Percentiles rank a stretch among this genome's conserved stretches.
Conservation (phyloP, 2,797 vertebrate species). For the Lacerta bilineata region DNA sequence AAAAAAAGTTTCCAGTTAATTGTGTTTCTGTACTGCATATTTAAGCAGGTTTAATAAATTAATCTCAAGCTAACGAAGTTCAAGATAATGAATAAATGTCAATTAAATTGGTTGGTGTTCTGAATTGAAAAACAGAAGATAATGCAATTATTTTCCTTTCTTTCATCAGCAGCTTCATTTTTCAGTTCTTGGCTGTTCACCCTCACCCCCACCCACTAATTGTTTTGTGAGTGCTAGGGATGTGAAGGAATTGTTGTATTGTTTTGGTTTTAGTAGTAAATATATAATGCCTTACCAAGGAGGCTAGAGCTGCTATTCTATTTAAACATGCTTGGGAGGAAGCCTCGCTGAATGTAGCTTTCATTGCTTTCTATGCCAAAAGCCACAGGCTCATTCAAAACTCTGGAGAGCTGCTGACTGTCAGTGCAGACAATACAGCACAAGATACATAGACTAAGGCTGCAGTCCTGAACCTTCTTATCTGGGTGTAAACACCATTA, state of each 20-base stretch:
- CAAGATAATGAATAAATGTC: constrained; percentile 21
- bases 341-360: too few species aligned
- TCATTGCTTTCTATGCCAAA: too few species aligned
- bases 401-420: too few species aligned
- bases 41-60: constrained; percentile 21
- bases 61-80: constrained; percentile 33
- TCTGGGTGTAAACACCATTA: too few species aligned
- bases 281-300: neutral
- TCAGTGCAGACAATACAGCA: too few species aligned
- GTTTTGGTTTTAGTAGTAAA: neutral
- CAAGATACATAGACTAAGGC: too few species aligned
- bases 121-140: neutral
- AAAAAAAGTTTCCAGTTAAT: constrained; percentile 16
- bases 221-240: neutral
- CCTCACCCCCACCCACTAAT: neutral
- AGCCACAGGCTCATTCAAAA: too few species aligned
- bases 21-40: constrained; percentile 17
- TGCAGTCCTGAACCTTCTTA: too few species aligned
- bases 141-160: constrained; percentile 7
- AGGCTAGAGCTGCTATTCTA: neutral
- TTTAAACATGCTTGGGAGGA: too few species aligned
- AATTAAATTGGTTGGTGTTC: constrained; percentile 7
- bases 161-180: neutral
- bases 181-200: neutral
- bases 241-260: neutral